These are phyloP conservation scores for Typhlichthys subterraneus DNA, from an alignment of 2,797 vertebrate species.

Conservation along the genomic window DNA sequence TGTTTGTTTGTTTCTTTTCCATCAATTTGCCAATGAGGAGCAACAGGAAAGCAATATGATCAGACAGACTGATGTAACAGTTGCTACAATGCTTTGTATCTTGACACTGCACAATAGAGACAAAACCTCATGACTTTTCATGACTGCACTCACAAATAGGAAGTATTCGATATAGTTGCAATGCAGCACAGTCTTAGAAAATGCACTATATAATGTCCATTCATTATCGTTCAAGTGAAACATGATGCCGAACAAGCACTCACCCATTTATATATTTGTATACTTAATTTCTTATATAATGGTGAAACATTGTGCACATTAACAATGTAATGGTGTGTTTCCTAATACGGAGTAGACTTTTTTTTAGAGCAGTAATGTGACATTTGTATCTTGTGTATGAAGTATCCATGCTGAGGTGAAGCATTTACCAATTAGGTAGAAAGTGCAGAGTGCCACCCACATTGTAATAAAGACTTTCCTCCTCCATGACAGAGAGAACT, in stretches of 20 bases:
- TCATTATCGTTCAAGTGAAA: constrained; percentile 8
- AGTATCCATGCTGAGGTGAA: constrained; percentile 5
- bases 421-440: constrained; percentile 12
- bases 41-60: background rate
- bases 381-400: constrained; percentile 10
- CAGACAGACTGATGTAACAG: constrained; percentile 1
- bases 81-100: background rate
- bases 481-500: constrained; percentile 3
- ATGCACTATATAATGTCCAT: no score
- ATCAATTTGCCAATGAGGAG: background rate
- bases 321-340: no score
- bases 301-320: no score
- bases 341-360: background rate
- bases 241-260: constrained; percentile 32
- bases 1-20: constrained; percentile 10
- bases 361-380: background rate
- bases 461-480: constrained; percentile 25
- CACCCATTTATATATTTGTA: constrained; percentile 23
- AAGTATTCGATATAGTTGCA: no score
- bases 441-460: constrained; percentile 5
- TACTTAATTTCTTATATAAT: no score
- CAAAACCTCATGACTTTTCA: constrained; percentile 6
- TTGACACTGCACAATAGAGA: constrained; percentile 4
- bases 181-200: no score
- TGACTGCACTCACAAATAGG: no score